Percentiles rank a stretch among this genome's conserved stretches.
These are phyloP conservation scores for Thymelicus lineola DNA, from an alignment of 2,888 invertebrate species.

Conservation along the genomic window DNA sequence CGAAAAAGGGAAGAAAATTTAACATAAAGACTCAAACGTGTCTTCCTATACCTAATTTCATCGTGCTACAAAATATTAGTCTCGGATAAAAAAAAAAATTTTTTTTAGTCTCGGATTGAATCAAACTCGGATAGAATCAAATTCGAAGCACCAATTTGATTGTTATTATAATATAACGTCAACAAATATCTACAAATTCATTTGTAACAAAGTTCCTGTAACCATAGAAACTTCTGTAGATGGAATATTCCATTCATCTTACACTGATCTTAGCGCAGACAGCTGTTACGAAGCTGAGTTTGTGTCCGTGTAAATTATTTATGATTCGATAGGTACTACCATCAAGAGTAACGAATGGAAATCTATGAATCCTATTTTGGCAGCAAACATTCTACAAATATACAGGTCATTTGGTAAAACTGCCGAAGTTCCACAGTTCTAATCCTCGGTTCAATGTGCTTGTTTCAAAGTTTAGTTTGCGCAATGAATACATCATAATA, in stretches of 20 bases:
- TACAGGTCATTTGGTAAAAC: neutral
- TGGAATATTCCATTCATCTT: conserved; percentile 7
- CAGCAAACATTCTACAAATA: neutral
- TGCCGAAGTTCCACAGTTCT: neutral
- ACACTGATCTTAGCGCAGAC: neutral
- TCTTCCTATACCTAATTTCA: no score
- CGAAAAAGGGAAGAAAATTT: no score
- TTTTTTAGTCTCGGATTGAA: no score
- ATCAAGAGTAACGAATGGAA: neutral
- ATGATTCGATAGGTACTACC: neutral
- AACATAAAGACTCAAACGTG: no score
- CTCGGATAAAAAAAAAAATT: no score
- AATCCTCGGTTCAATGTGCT: neutral
- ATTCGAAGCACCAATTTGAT: no score
- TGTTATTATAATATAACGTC: no score
- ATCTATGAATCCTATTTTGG: conserved; percentile 7
- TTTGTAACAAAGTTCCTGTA: neutral
- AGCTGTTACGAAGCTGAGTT: conserved; percentile 6
- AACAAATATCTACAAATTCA: neutral
- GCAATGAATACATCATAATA: neutral
- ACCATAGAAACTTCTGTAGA: neutral
- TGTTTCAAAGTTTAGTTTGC: neutral
- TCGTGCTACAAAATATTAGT: no score
- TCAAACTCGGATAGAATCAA: no score
- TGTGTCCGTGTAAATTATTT: conserved; percentile 7